Evolutionary conservation across 2,888 invertebrate genomes (phyloP).

Genomic region (Salpingus planirostris): DNA sequence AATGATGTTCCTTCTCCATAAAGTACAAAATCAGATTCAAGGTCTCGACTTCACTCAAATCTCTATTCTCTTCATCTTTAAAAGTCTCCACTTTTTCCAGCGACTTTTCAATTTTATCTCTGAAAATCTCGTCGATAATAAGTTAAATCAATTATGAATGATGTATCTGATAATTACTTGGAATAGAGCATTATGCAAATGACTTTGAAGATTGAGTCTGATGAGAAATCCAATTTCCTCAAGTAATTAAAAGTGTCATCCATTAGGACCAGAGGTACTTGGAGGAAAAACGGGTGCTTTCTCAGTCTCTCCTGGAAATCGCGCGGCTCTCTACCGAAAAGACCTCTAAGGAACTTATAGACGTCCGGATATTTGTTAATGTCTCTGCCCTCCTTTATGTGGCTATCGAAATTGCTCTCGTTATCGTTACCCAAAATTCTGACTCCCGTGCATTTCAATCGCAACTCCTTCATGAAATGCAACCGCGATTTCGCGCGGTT

Average conservation of each 20-base stretch:
- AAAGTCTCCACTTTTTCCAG: conserved; percentile 14
- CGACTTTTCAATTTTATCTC: conserved; percentile 29
- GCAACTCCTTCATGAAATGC: conserved; percentile 44
- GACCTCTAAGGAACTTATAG: conserved; percentile 37
- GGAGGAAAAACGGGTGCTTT: conserved; percentile 56
- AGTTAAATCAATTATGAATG: conserved; percentile 1
- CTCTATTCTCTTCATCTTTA: too few relatives aligned
- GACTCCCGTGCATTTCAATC: conserved; percentile 44
- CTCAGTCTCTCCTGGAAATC: conserved; percentile 39
- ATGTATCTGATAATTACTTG: too few relatives aligned
- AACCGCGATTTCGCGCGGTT: conserved; percentile 44
- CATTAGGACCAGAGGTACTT: conserved; percentile 51
- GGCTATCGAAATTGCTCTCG: conserved; percentile 36
- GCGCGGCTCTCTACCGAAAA: conserved; percentile 30
- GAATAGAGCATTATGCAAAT: conserved; percentile 62
- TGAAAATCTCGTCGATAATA: conserved; percentile 21
- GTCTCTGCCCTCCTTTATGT: conserved; percentile 46
- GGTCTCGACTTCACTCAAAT: too few relatives aligned
- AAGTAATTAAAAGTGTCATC: conserved; percentile 52
- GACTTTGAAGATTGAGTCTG: conserved; percentile 49
- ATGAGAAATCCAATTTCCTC: conserved; percentile 42
- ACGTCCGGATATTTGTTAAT: conserved; percentile 44
- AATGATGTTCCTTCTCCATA: background rate
- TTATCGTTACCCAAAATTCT: conserved; percentile 23
- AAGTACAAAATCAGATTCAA: conserved; percentile 1